phyloP scores from a whole-genome alignment of 2,113 vertebrate genomes.

The Sclerurus mexicanus region DNA sequence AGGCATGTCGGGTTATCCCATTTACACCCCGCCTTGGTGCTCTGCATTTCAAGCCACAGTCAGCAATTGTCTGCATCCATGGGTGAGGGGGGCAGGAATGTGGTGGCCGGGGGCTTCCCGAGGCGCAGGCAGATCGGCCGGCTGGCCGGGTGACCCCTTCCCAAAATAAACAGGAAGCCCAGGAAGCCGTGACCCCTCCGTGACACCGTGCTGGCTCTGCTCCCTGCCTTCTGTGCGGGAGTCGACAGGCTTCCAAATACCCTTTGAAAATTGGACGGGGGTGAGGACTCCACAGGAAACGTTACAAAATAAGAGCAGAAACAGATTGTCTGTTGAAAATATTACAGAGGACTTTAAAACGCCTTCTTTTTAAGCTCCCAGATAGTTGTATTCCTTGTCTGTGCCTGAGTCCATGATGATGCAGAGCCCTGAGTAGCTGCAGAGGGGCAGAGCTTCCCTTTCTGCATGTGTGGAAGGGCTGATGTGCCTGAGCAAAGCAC shows the following conservation, averaged over 20 bases:
- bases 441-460: not conserved
- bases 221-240: conserved; percentile 17
- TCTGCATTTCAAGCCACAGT: not conserved
- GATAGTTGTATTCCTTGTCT: not conserved
- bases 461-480: not conserved
- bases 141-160: conserved; percentile 39
- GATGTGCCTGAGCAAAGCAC: not conserved
- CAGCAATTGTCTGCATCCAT: conserved; percentile 20
- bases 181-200: conserved; percentile 34
- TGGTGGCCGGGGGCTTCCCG: conserved; percentile 28
- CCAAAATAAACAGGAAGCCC: conserved; percentile 71
- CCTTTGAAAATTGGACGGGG: not conserved
- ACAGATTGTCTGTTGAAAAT: conserved; percentile 25
- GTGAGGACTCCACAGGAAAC: conserved; percentile 26
- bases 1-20: conserved; percentile 39
- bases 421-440: not conserved
- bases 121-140: not conserved
- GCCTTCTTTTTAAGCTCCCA: not conserved
- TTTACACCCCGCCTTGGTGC: conserved; percentile 3
- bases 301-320: conserved; percentile 40
- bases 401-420: not conserved
- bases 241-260: not conserved
- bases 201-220: not conserved
- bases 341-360: not conserved
- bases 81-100: conserved; percentile 36